A percentile compares a stretch with the other conserved stretches of the same genome.
Conservation (phyloP, 2,888 invertebrate species). For the Archips crataeganus region DNA sequence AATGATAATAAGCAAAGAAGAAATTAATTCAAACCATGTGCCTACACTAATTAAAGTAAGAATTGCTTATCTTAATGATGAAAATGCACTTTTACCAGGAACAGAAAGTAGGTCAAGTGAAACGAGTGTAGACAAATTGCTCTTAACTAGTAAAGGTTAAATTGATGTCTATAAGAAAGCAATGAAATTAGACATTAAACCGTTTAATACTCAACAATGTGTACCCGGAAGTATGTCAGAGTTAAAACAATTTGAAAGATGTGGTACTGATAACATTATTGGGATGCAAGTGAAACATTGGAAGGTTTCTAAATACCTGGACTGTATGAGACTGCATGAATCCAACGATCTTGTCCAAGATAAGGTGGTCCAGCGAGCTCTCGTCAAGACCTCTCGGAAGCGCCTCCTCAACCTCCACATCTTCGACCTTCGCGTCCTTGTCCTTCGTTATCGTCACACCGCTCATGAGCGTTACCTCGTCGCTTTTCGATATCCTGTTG, state of each 20-base stretch:
- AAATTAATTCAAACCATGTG: background rate
- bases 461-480: slow-evolving; percentile 89
- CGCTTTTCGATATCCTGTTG: slow-evolving; percentile 89
- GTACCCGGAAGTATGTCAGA: background rate
- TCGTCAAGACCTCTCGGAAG: slow-evolving; percentile 91
- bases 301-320: slow-evolving; percentile 83
- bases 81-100: slow-evolving; percentile 16
- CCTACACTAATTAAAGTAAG: slow-evolving; percentile 11
- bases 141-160: slow-evolving; percentile 12
- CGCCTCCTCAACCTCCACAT: slow-evolving; percentile 88
- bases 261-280: background rate
- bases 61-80: slow-evolving; percentile 21
- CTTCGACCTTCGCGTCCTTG: slow-evolving; percentile 75
- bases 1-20: slow-evolving; percentile 1
- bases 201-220: background rate
- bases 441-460: slow-evolving; percentile 92
- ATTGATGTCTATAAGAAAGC: background rate
- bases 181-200: background rate
- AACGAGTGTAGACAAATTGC: slow-evolving; percentile 30
- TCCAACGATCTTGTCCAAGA: slow-evolving; percentile 89
- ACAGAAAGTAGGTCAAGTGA: slow-evolving; percentile 40
- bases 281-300: background rate
- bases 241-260: background rate
- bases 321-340: slow-evolving; percentile 93
- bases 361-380: slow-evolving; percentile 90